Conservation (phyloP, 2,797 vertebrate species). For the Sparidentex hasta region DNA sequence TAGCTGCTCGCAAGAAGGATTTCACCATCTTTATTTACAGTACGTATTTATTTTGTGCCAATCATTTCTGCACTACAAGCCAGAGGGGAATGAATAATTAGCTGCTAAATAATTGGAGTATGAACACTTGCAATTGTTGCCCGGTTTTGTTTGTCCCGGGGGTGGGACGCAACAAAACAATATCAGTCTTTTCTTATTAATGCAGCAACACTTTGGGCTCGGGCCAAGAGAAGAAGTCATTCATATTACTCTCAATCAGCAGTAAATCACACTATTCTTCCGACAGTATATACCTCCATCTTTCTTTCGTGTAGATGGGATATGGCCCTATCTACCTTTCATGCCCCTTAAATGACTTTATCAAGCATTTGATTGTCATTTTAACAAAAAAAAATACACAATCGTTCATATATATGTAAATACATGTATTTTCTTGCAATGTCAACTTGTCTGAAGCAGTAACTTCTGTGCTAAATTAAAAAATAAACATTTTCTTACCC, state of each 20-base stretch:
- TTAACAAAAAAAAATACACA: neutral
- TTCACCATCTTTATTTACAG: slow-evolving; percentile 51
- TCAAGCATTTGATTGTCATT: neutral
- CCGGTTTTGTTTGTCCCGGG: slow-evolving; percentile 43
- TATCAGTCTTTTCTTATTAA: slow-evolving; percentile 37
- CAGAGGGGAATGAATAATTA: slow-evolving; percentile 48
- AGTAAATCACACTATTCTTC: slow-evolving; percentile 2
- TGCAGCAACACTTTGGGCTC: slow-evolving; percentile 19
- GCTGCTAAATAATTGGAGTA: slow-evolving; percentile 52
- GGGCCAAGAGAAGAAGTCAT: slow-evolving; percentile 19
- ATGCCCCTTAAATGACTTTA: neutral
- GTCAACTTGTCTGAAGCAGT: neutral
- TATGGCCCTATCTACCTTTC: neutral
- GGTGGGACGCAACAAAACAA: slow-evolving; percentile 37
- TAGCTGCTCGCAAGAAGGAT: slow-evolving; percentile 31
- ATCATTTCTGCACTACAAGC: slow-evolving; percentile 43
- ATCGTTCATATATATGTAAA: too few species aligned
- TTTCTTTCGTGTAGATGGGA: neutral
- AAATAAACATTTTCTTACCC: neutral
- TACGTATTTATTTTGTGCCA: slow-evolving; percentile 50
- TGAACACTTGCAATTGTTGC: slow-evolving; percentile 45
- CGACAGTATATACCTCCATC: neutral
- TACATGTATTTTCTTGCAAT: too few species aligned
- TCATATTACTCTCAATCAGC: neutral
- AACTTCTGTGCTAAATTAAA: neutral